phyloP scores from a whole-genome alignment of 2,113 vertebrate species.

The Dascyllus trimaculatus region DNA sequence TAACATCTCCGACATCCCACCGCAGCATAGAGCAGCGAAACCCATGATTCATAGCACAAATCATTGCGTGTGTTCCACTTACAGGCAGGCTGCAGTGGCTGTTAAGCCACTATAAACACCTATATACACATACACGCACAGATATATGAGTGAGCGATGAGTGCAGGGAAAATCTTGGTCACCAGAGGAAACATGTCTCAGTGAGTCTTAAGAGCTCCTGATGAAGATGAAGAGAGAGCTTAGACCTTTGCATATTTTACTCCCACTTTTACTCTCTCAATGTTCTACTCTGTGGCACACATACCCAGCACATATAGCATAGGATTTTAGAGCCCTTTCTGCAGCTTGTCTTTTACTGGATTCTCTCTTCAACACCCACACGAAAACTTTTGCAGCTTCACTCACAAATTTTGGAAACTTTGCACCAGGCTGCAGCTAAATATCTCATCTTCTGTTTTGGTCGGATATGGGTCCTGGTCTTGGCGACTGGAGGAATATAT shows the following conservation, averaged over 20 bases:
- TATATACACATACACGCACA: conserved; percentile 29
- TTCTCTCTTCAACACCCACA: conserved; percentile 31
- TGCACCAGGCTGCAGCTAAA: neutral
- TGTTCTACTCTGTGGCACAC: conserved; percentile 43
- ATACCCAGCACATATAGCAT: conserved; percentile 20
- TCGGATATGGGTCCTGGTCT: too few species aligned
- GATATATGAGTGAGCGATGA: conserved; percentile 63
- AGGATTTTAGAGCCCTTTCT: conserved; percentile 35
- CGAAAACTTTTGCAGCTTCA: conserved; percentile 30
- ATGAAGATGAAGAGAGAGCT: conserved; percentile 79
- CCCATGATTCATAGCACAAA: conserved; percentile 70
- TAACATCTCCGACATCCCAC: conserved; percentile 56
- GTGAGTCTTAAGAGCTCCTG: conserved; percentile 76
- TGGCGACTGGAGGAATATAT: too few species aligned
- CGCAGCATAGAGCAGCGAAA: conserved; percentile 46
- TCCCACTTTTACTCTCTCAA: conserved; percentile 42
- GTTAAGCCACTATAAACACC: conserved; percentile 63
- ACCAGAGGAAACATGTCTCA: conserved; percentile 68
- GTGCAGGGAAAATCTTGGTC: conserved; percentile 65
- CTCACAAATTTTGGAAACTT: conserved; percentile 44
- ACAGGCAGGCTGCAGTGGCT: conserved; percentile 51
- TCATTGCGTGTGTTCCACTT: conserved; percentile 74
- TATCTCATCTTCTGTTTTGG: conserved; percentile 3
- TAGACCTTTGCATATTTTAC: conserved; percentile 75
- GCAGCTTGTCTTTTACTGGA: conserved; percentile 20